Conservation (phyloP, 1,140 invertebrate genomes). For the Caligus rogercresseyi region DNA sequence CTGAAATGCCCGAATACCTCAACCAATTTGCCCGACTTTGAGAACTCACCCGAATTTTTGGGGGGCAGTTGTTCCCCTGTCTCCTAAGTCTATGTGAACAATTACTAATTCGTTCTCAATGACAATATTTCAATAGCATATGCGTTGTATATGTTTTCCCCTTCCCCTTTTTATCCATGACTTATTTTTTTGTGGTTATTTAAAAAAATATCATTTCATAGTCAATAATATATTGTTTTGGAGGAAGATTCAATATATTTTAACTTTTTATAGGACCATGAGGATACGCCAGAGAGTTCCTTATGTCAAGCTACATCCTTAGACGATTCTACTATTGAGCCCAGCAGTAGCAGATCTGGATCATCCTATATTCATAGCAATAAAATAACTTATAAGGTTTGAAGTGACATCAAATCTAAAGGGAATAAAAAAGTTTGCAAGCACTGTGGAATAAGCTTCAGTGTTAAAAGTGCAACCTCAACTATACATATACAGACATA, state of each 20-base stretch:
- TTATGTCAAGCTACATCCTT: background rate
- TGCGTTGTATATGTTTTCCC: background rate
- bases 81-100: too few species aligned
- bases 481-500: background rate
- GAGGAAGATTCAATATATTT: background rate
- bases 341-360: background rate
- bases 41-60: too few species aligned
- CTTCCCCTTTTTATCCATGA: background rate
- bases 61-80: too few species aligned
- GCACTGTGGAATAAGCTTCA: background rate
- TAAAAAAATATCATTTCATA: background rate
- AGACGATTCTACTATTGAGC: background rate
- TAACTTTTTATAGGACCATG: background rate
- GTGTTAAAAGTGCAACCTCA: background rate
- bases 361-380: background rate
- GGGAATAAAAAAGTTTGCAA: background rate
- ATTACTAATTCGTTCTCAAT: background rate
- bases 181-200: background rate
- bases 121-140: background rate
- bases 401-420: background rate
- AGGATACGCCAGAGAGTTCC: background rate
- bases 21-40: too few species aligned
- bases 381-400: background rate
- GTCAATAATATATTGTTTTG: background rate
- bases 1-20: too few species aligned